These are phyloP conservation scores for Geophilus truncorum DNA, from an alignment of 2,888 invertebrate genomes.

Conservation along the genomic window DNA sequence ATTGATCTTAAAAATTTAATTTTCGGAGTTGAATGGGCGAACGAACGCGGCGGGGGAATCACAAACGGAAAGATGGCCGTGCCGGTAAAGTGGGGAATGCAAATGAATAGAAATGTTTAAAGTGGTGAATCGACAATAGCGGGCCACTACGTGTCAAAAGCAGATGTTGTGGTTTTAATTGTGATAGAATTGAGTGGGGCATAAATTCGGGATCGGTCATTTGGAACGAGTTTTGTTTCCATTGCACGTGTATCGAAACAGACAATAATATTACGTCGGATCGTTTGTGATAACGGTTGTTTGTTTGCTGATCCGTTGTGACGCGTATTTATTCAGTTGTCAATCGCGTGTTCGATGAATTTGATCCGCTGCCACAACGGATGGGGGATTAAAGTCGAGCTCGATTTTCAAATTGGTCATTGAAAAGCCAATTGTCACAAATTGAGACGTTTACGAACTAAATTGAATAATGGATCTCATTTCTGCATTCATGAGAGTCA, in stretches of 20 bases:
- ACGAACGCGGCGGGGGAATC: not conserved
- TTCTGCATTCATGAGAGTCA: not conserved
- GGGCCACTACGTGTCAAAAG: not conserved
- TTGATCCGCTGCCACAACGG: not conserved
- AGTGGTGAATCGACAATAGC: not conserved
- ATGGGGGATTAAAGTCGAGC: not conserved
- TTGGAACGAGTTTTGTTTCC: not conserved
- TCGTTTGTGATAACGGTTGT: not conserved
- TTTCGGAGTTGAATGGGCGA: not conserved
- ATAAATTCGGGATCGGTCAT: not conserved
- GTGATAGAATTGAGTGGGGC: not conserved
- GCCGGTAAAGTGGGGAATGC: too few relatives aligned
- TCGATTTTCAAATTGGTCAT: not conserved
- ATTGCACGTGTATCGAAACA: not conserved
- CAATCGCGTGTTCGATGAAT: not conserved
- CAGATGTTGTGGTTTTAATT: not conserved
- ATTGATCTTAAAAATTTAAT: not conserved
- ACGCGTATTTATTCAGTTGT: not conserved
- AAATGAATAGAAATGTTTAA: not conserved
- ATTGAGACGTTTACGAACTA: not conserved
- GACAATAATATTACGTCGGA: not conserved
- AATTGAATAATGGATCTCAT: not conserved
- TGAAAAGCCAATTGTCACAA: conserved; percentile 16
- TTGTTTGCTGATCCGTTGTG: conserved; percentile 6
- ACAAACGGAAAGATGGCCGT: too few relatives aligned